phyloP scores from a whole-genome alignment of 2,888 invertebrate species.

The Andrena marginata region DNA sequence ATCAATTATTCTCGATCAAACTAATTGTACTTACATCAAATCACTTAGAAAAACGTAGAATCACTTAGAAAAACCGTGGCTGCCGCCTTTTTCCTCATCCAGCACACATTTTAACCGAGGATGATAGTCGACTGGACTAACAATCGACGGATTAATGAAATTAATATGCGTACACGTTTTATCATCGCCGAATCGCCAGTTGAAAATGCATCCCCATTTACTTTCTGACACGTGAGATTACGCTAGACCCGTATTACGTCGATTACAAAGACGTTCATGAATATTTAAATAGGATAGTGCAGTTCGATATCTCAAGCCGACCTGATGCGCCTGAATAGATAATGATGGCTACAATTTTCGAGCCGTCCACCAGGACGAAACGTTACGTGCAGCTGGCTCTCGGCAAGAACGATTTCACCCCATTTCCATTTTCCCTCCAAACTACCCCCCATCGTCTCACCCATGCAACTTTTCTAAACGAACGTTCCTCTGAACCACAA shows the following conservation, averaged over 20 bases:
- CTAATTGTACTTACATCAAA: too few species aligned
- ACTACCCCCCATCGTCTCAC: neutral
- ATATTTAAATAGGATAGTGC: slow-evolving; percentile 73
- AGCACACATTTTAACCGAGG: neutral
- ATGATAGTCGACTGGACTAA: too few species aligned
- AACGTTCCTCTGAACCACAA: too few species aligned
- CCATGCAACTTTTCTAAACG: slow-evolving; percentile 1
- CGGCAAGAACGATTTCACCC: slow-evolving; percentile 45
- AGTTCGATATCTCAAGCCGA: slow-evolving; percentile 72
- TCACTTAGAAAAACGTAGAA: too few species aligned
- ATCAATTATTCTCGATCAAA: too few species aligned
- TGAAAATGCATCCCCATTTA: slow-evolving; percentile 71
- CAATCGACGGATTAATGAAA: slow-evolving; percentile 31
- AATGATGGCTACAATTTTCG: slow-evolving; percentile 69
- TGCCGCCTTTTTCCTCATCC: too few species aligned
- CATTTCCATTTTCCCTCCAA: slow-evolving; percentile 34
- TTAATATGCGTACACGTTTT: slow-evolving; percentile 33
- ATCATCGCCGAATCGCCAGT: slow-evolving; percentile 24
- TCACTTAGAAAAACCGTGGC: too few species aligned
- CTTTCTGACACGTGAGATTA: slow-evolving; percentile 73
- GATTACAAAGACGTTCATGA: slow-evolving; percentile 76
- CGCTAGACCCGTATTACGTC: slow-evolving; percentile 72
- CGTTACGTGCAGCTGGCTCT: slow-evolving; percentile 39
- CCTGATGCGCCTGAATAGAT: slow-evolving; percentile 71
- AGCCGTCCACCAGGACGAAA: slow-evolving; percentile 51